A percentile compares a stretch with the other conserved stretches of the same genome.
These are phyloP conservation scores for Dromococcyx pavoninus DNA, from an alignment of 2,797 vertebrate genomes.

Conservation along the genomic window DNA sequence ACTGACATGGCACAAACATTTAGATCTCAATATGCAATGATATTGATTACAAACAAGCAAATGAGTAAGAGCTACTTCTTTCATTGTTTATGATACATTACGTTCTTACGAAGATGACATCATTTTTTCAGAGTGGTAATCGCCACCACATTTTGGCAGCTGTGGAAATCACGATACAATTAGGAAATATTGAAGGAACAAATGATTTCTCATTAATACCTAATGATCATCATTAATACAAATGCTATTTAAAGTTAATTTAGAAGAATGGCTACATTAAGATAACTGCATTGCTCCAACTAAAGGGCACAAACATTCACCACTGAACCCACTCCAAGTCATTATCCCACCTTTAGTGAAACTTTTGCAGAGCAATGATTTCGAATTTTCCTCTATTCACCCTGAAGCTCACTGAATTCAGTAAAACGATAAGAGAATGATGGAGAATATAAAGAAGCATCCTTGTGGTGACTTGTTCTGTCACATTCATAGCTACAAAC, in stretches of 20 bases:
- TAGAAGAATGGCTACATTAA: conserved; percentile 38
- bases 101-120: not conserved
- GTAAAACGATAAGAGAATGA: not conserved
- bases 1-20: not conserved
- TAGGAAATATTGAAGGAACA: conserved; percentile 21
- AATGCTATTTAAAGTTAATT: conserved; percentile 16
- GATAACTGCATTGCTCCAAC: not conserved
- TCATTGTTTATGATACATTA: not conserved
- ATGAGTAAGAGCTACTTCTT: not conserved
- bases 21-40: not conserved
- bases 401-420: not conserved
- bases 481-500: not conserved
- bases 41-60: not conserved
- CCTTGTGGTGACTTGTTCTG: not conserved
- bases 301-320: not conserved
- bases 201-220: conserved; percentile 43
- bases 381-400: not conserved
- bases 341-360: not conserved
- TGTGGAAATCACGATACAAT: not conserved
- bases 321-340: not conserved
- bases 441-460: not conserved
- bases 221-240: conserved; percentile 48
- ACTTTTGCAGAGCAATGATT: not conserved
- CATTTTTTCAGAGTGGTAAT: not conserved
- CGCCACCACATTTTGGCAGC: not conserved